Evolutionary conservation across 2,888 invertebrate genomes (phyloP).

Genomic region (Oxytorus armatus): DNA sequence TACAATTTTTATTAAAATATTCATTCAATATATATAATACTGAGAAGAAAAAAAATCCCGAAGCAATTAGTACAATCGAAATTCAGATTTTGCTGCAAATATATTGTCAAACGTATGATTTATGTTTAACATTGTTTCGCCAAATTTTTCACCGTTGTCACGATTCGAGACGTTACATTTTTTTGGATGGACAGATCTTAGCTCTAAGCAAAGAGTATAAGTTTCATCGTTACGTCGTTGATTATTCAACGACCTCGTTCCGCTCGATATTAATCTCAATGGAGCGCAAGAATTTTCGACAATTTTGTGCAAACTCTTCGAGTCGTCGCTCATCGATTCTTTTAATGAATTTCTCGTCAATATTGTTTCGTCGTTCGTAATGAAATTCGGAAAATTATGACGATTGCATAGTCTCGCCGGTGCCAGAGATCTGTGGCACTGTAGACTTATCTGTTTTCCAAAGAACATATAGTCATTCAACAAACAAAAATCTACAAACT

Average conservation of each 20-base stretch:
- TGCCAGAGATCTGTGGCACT: constrained; percentile 61
- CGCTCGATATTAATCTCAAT: constrained; percentile 39
- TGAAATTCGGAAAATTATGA: constrained; percentile 35
- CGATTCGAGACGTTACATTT: constrained; percentile 41
- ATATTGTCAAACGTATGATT: constrained; percentile 64
- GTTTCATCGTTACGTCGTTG: constrained; percentile 41
- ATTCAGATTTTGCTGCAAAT: constrained; percentile 67
- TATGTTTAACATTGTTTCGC: constrained; percentile 64
- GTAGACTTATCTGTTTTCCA: constrained; percentile 62
- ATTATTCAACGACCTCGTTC: constrained; percentile 12
- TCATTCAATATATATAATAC: no score
- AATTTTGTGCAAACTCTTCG: constrained; percentile 38
- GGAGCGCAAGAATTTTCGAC: constrained; percentile 48
- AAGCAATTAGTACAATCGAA: constrained; percentile 46
- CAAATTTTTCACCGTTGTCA: constrained; percentile 63
- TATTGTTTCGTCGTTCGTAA: constrained; percentile 6
- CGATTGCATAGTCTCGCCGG: constrained; percentile 60
- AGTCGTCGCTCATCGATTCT: constrained; percentile 48
- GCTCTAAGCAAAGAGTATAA: constrained; percentile 63
- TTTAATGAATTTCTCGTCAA: constrained; percentile 13
- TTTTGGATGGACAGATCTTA: constrained; percentile 63
- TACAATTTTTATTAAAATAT: no score
- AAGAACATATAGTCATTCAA: no score
- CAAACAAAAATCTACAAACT: not conserved
- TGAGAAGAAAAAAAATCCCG: not conserved